Percentiles rank a stretch among this genome's conserved stretches.
These are phyloP conservation scores for Erebia palarica DNA, from an alignment of 2,888 invertebrate genomes.

Conservation along the genomic window DNA sequence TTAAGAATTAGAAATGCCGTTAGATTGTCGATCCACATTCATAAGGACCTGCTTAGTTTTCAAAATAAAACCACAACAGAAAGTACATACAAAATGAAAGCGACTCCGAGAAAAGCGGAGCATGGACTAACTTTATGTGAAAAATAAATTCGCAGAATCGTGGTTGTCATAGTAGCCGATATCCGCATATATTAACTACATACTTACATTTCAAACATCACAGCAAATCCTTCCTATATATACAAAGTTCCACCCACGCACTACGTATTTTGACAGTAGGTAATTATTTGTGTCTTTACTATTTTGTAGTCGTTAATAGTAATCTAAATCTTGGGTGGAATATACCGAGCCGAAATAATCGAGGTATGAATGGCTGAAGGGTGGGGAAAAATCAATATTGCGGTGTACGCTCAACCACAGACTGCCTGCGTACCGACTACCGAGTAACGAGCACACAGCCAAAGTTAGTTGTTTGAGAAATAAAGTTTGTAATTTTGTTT, in stretches of 20 bases:
- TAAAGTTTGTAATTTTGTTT: too few relatives aligned
- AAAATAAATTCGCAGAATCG: background rate
- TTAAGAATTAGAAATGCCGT: too few relatives aligned
- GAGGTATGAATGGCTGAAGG: background rate
- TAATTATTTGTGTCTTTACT: background rate
- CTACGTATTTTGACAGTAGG: background rate
- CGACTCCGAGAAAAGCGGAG: too few relatives aligned
- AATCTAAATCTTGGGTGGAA: background rate
- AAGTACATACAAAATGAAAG: too few relatives aligned
- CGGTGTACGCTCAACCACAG: background rate
- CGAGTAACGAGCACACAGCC: background rate
- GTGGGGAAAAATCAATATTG: conserved; percentile 8
- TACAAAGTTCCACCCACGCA: background rate
- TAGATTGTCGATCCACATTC: background rate
- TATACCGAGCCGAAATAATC: background rate
- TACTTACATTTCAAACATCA: conserved; percentile 8
- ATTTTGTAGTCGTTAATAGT: background rate
- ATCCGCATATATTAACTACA: background rate
- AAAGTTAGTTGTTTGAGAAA: background rate
- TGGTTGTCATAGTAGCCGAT: background rate
- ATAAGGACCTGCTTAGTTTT: too few relatives aligned
- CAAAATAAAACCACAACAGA: too few relatives aligned
- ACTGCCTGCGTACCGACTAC: background rate
- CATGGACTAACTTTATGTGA: too few relatives aligned
- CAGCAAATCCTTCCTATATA: background rate